Percentiles rank a stretch among this genome's conserved stretches.
These are phyloP conservation scores for Asteroscopus sphinx DNA, from an alignment of 2,888 invertebrate genomes.

Conservation along the genomic window DNA sequence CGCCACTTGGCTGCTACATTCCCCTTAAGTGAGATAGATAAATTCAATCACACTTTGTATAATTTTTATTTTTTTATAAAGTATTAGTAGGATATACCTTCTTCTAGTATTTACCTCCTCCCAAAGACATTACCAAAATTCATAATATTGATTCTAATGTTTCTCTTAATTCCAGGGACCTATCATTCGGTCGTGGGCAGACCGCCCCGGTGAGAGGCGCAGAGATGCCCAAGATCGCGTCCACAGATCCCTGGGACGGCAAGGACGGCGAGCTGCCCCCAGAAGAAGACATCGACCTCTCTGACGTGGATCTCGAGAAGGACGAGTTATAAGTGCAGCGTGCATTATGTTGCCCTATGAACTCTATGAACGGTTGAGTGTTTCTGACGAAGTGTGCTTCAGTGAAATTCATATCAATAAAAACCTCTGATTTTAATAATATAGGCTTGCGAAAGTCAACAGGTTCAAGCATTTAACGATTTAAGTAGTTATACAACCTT, in stretches of 20 bases:
- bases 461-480: slow-evolving; percentile 38
- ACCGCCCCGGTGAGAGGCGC: slow-evolving; percentile 96
- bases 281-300: slow-evolving; percentile 97
- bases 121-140: not conserved
- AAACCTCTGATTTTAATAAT: slow-evolving; percentile 15
- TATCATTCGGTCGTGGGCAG: slow-evolving; percentile 97
- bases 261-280: slow-evolving; percentile 96
- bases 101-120: not conserved
- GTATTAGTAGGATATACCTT: no score
- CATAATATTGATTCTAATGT: not conserved
- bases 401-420: slow-evolving; percentile 45
- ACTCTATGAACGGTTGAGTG: slow-evolving; percentile 39
- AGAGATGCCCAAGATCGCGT: slow-evolving; percentile 92
- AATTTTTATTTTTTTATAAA: no score
- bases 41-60: no score
- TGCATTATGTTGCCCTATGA: slow-evolving; percentile 1
- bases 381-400: slow-evolving; percentile 35
- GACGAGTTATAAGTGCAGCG: slow-evolving; percentile 91
- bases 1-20: no score
- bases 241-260: slow-evolving; percentile 97
- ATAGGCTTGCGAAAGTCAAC: slow-evolving; percentile 13
- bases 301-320: slow-evolving; percentile 95
- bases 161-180: slow-evolving; percentile 89
- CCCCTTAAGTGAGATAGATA: no score
- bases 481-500: slow-evolving; percentile 11